Evolutionary conservation across 1,140 invertebrate species (phyloP).

Genomic region (Kradibia gibbosae): DNA sequence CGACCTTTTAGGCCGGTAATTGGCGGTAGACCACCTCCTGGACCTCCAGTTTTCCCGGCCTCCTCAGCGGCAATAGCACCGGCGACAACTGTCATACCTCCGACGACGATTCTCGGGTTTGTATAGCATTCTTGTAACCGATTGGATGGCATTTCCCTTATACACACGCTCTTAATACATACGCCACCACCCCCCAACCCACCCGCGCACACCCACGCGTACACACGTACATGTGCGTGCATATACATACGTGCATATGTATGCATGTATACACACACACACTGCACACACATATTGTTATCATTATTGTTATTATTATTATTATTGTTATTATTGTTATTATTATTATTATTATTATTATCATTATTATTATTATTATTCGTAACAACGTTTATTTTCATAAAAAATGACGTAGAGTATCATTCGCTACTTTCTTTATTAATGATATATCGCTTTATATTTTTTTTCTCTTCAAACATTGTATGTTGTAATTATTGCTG

Average conservation of each 20-base stretch:
- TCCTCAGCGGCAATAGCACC: conserved; percentile 64
- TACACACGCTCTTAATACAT: conserved; percentile 12
- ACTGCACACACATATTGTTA: too few relatives aligned
- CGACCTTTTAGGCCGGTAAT: conserved; percentile 61
- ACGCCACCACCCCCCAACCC: too few relatives aligned
- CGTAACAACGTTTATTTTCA: conserved; percentile 10
- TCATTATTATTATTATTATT: too few relatives aligned
- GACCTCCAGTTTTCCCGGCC: conserved; percentile 70
- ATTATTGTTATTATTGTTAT: too few relatives aligned
- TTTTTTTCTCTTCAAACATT: neutral
- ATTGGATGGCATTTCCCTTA: neutral
- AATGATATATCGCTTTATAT: neutral
- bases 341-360: too few relatives aligned
- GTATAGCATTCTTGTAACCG: conserved; percentile 7
- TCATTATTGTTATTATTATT: too few relatives aligned
- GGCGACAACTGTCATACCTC: conserved; percentile 61
- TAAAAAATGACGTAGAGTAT: neutral
- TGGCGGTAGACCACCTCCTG: conserved; percentile 66
- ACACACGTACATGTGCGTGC: too few relatives aligned
- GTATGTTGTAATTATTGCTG: conserved; percentile 31
- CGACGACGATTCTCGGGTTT: conserved; percentile 58
- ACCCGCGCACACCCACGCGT: too few relatives aligned
- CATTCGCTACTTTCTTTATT: neutral
- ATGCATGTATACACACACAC: too few relatives aligned
- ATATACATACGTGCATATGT: too few relatives aligned